Evolutionary conservation across 2,113 vertebrate genomes (phyloP), one percentile per base, ranked within the genome.

Genomic region (Cardinalis cardinalis): DNA sequence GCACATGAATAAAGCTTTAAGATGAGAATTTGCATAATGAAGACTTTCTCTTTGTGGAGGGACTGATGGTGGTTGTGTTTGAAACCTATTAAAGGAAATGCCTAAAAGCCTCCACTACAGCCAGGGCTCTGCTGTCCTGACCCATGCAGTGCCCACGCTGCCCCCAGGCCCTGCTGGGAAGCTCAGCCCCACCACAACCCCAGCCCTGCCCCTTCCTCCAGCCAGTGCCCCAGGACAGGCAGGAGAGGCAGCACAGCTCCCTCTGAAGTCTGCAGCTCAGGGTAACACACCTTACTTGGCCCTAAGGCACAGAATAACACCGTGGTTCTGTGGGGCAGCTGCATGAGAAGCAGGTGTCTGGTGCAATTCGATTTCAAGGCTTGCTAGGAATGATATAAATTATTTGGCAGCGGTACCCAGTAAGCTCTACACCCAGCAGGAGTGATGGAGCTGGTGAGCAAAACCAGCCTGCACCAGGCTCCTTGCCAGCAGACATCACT

Each of bases 11-110:
- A 96, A 97, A 97, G 95, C 96, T 96, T 97, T 96, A 98, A 97
- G 96, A 97, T 97, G 95, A 97, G 95, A 97, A 97, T 98, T 97
- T 98, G 97, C 97, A 97, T 97, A 98, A 98, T 97, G 97, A 97
- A 96, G 95, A 95, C 89, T 89, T 88, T 95, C 76, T 92, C 92
- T 94, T 93, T 82, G 74, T 90, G 78, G 68, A 95, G 40, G 68
- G 78, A 83, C 85, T 94, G 83, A 59, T 61, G 91, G 92, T 93
- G 85, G 64, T 80, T 93, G 40, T 84, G 70, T 59, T 87, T 81
- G 81, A 96, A 92, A 89, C 88, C 78, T 90, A 72, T 82, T 85
- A 92, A 90, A 10, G 15, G 53, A 81, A 87, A 84, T 19, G 34
- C 43, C 88, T 75, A 74, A 89, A 72, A 93, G 66, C 81, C 70